Percentiles rank a stretch among this genome's conserved stretches.
These are phyloP conservation scores for Falco punctatus DNA, from an alignment of 2,113 vertebrate species.

Conservation along the genomic window DNA sequence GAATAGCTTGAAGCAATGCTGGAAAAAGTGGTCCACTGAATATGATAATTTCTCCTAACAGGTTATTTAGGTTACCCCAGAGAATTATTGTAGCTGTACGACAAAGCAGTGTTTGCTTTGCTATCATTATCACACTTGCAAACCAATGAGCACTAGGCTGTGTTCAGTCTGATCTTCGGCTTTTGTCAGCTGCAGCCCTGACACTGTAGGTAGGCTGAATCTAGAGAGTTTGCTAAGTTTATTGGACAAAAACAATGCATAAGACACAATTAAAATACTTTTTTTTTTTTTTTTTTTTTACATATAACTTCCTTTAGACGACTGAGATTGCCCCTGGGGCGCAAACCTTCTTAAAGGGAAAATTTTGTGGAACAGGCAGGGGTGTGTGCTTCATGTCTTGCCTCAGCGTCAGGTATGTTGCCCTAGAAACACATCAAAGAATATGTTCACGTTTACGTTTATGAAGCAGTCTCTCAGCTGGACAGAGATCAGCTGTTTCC, in stretches of 20 bases:
- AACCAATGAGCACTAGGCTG: background rate
- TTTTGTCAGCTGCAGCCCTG: background rate
- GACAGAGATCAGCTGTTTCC: background rate
- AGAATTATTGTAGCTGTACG: background rate
- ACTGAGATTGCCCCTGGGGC: background rate
- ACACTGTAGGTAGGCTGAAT: background rate
- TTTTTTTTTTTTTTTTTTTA: background rate
- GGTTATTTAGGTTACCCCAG: background rate
- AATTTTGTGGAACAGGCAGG: background rate
- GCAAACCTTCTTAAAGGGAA: background rate
- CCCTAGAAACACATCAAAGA: constrained; percentile 4
- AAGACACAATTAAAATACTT: background rate
- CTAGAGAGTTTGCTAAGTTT: background rate
- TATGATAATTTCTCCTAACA: background rate
- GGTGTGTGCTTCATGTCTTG: background rate
- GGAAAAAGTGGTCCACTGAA: background rate
- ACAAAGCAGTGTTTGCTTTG: background rate
- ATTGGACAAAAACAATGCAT: background rate
- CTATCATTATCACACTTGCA: background rate
- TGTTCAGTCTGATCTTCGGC: background rate
- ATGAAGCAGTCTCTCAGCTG: background rate
- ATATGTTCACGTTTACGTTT: background rate
- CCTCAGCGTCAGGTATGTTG: background rate
- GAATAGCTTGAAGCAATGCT: background rate
- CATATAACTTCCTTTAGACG: background rate